Base-by-base conservation (phyloP, 2,888 invertebrate species). In the Meganola albula region DNA sequence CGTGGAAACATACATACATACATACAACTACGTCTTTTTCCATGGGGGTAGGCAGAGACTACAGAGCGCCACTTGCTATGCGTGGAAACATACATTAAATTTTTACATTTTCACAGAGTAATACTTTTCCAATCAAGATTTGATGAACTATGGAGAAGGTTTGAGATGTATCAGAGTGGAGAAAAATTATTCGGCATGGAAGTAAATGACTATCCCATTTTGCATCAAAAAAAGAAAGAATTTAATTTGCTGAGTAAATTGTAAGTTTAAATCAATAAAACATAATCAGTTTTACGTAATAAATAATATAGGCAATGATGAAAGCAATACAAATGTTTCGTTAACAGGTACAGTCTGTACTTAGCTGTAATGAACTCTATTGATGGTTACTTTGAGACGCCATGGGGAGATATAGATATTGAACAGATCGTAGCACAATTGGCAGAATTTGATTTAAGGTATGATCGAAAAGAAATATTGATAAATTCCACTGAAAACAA, bases 171-270 rank as follows among this genome's bases (percentile, higher is more conserved):
- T 69, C 90, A 91, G 23, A 94, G 90, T 52, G 96, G 95, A 14
- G 96, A 96, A 76, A 90, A 90, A 47, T 73, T 97, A 27, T 97
- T 96, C 63, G 96, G 96, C 1, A 87, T 96, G 63, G 91, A 92
- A 48, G 89, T 93, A 4, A 92, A 93, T 10, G 93, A 95, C 36
- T 96, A 96, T 75, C 96, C 96, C 0, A 87, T 91, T 37, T 70
- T 97, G 28, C 89, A 91, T 40, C 89, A 91, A 52, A 90, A 94
- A 46, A 95, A 93, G 69, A 94, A 92, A 52, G 95, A 96, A 64
- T 91, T 97, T 53, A 92, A 92, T 65, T 87, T 96, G 28, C 79
- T 97, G 10, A 95, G 92, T 74, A 94, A 94, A 69, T 80, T 97
- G 63, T 97, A 94, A 69, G 75, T 27, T 5, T 20, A n/a, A n/a